These are phyloP conservation scores for Megaceryle maxima DNA, from an alignment of 2,113 vertebrate species.

Conservation along the genomic window DNA sequence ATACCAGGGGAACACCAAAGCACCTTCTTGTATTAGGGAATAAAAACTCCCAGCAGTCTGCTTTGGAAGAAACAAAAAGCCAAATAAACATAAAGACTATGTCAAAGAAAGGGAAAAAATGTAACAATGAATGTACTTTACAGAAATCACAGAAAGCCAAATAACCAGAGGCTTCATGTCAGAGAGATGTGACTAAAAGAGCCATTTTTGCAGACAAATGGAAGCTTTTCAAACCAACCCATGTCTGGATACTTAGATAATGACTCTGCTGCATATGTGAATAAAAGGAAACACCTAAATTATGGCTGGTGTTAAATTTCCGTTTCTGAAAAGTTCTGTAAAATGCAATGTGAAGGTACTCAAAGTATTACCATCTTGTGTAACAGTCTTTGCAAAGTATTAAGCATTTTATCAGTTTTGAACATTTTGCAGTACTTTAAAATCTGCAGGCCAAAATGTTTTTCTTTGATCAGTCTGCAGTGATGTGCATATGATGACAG, in stretches of 20 bases:
- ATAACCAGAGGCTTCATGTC: neutral
- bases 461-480: constrained; percentile 29
- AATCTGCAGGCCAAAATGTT: constrained; percentile 18
- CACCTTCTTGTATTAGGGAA: neutral
- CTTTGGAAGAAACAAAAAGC: neutral
- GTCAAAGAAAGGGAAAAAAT: neutral
- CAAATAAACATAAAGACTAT: neutral
- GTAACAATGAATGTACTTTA: neutral
- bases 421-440: constrained; percentile 24
- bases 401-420: neutral
- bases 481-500: neutral
- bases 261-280: neutral
- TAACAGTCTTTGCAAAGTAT: neutral
- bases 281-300: neutral
- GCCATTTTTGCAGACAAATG: neutral
- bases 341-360: neutral
- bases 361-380: neutral
- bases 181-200: neutral
- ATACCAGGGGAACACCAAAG: neutral
- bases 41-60: neutral
- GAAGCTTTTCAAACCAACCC: neutral
- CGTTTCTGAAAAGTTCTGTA: neutral
- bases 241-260: neutral
- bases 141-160: neutral
- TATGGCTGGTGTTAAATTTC: neutral